A percentile compares a stretch with the other conserved stretches of the same genome.
Evolutionary conservation across 2,888 invertebrate species (phyloP).

Genomic region (Apodemia duryi): DNA sequence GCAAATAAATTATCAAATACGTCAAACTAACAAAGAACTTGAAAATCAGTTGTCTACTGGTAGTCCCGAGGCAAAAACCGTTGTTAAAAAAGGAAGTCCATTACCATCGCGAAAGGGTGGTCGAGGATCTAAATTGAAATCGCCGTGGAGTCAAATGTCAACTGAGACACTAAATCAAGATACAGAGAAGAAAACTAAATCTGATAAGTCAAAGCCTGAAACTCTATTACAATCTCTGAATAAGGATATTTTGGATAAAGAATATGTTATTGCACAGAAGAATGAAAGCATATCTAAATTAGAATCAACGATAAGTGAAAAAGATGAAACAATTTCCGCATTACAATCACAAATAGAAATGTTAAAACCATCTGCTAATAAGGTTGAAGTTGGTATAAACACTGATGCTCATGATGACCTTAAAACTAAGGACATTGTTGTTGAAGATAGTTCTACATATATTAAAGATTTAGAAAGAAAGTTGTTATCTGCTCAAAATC

Average conservation of each 20-base stretch:
- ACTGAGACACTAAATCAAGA: slow-evolving; percentile 59
- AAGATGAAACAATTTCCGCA: slow-evolving; percentile 38
- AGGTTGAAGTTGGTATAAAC: slow-evolving; percentile 45
- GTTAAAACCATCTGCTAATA: slow-evolving; percentile 32
- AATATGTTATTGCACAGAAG: slow-evolving; percentile 62
- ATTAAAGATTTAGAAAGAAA: slow-evolving; percentile 55
- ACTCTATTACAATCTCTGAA: slow-evolving; percentile 64
- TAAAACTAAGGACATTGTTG: slow-evolving; percentile 24
- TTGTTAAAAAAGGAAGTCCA: slow-evolving; percentile 61
- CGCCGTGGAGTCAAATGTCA: slow-evolving; percentile 67
- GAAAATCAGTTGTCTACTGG: slow-evolving; percentile 67
- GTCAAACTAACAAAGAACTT: slow-evolving; percentile 73
- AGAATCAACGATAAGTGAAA: slow-evolving; percentile 37
- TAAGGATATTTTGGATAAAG: slow-evolving; percentile 71
- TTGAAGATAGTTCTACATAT: slow-evolving; percentile 31
- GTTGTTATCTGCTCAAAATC: slow-evolving; percentile 61
- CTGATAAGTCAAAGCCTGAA: slow-evolving; percentile 57
- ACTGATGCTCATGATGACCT: slow-evolving; percentile 38
- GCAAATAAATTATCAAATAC: slow-evolving; percentile 73
- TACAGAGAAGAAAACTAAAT: slow-evolving; percentile 59
- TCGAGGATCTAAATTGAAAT: slow-evolving; percentile 64
- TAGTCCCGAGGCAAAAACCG: slow-evolving; percentile 50
- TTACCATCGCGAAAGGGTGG: slow-evolving; percentile 60
- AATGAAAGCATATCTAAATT: slow-evolving; percentile 63
- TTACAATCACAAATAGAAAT: slow-evolving; percentile 33